Evolutionary conservation across 2,797 vertebrate genomes (phyloP), one percentile per base, ranked within the genome.

Genomic region (Helicolenus hilgendorfi): DNA sequence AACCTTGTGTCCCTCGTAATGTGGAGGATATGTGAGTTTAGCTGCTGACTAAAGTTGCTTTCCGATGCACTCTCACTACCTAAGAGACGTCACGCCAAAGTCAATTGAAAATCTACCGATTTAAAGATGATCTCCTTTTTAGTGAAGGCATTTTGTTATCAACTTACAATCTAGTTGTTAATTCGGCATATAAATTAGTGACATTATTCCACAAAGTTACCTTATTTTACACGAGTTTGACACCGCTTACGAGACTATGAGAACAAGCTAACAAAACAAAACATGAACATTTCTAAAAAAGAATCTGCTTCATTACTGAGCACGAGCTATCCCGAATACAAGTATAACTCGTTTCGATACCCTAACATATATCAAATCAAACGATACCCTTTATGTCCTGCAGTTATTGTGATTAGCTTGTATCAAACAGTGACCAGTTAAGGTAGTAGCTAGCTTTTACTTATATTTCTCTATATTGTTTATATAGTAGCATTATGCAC

Each of bases 251-350:
- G 45, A 49, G 45, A 20, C 45, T 49, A 49, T 13, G 10, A 64
- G n/a, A 22, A 2, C 49, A 15, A 68, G 24, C 24, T 22, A 27
- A 36, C 13, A 22, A 22, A 41, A 9, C 13, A 35, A 3, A 49
- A 75, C n/a, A 7, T 15, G 20, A 0, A 38, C 2, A n/a, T 27
- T 8, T 35, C n/a, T 53, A 0, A 10, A 5, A 5, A 26, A 49
- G 0, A 36, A 62, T 20, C 24, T 3, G 22, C 29, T 4, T 35
- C 7, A n/a, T 2, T 1, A 18, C 15, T 2, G 4, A 1, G 1
- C 6, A 11, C 11, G 2, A 11, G 8, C 4, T 1, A 36, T 3
- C 36, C 77, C n/a, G 67, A 62, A 62, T 49, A 15, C 15, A 20
- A 27, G 27, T 6, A 3, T 18, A 5, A 5, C 10, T 26, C 4